Conservation (phyloP, 92 coral and sea anemone genomes). For the Blastomussa wellsi region DNA sequence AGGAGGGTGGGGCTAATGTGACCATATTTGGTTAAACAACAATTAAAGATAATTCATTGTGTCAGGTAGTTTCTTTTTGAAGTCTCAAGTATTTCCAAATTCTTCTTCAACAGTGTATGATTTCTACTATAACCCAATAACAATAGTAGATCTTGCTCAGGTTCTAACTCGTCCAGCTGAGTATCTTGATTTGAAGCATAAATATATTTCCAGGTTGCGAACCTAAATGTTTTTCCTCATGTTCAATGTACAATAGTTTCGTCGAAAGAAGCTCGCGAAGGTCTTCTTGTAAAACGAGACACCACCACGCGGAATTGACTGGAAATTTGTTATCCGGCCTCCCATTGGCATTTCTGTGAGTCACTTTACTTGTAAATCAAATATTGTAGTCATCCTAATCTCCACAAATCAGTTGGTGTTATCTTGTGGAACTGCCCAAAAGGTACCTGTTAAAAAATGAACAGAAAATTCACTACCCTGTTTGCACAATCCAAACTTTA, state of each 20-base stretch:
- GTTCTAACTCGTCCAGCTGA: not conserved
- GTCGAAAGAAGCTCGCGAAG: not conserved
- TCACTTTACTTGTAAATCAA: not conserved
- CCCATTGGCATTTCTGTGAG: not conserved
- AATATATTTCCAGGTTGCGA: not conserved
- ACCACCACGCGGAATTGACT: not conserved
- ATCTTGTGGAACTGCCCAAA: slow-evolving; percentile 49
- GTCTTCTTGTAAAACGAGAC: not conserved
- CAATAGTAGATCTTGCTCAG: not conserved
- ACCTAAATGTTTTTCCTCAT: not conserved
- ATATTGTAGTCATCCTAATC: not conserved
- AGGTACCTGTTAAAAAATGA: slow-evolving; percentile 28
- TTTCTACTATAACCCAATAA: not conserved
- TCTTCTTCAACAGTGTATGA: not conserved
- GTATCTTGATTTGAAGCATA: not conserved
- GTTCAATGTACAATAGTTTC: not conserved
- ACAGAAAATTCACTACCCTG: not conserved
- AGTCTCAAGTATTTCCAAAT: not conserved
- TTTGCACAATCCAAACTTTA: not conserved
- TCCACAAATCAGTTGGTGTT: not conserved
- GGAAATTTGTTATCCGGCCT: not conserved
- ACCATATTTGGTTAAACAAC: not conserved
- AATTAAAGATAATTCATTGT: not conserved
- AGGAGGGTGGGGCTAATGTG: not conserved
- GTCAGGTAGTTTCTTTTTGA: not conserved